Conservation (phyloP, 2,888 invertebrate species). For the Horisme vitalbata region DNA sequence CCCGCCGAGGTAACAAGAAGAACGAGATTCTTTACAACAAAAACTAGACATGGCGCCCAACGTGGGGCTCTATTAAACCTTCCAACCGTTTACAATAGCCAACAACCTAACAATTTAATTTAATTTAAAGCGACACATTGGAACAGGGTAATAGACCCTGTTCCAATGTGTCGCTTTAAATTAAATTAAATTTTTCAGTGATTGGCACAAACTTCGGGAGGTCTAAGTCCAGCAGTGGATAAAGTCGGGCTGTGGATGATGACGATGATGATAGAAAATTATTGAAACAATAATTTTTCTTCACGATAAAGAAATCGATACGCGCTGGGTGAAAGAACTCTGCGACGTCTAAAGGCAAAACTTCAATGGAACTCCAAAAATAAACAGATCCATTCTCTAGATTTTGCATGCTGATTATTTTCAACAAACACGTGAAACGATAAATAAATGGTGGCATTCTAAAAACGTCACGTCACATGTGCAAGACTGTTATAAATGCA, state of each 20-base stretch:
- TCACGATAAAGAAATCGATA: slow-evolving; percentile 27
- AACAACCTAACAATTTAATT: no score
- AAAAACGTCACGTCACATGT: slow-evolving; percentile 42
- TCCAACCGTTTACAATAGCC: no score
- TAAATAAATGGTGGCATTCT: slow-evolving; percentile 38
- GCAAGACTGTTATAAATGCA: slow-evolving; percentile 44
- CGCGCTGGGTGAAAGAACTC: slow-evolving; percentile 25
- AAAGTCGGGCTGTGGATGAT: no score
- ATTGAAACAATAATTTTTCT: slow-evolving; percentile 18
- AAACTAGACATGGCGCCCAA: slow-evolving; percentile 9
- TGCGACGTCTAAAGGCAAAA: slow-evolving; percentile 8
- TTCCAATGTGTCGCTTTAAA: no score
- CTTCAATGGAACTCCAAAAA: slow-evolving; percentile 19
- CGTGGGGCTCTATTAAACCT: slow-evolving; percentile 2
- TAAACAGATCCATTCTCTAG: slow-evolving; percentile 15
- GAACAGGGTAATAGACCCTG: no score
- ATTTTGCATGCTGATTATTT: slow-evolving; percentile 20
- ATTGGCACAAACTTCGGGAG: no score
- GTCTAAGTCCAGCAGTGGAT: no score
- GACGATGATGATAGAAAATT: slow-evolving; percentile 2
- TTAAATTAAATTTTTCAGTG: no score
- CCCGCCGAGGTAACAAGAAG: no score
- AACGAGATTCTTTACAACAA: no score
- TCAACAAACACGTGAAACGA: slow-evolving; percentile 35
- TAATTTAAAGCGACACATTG: no score